Base-by-base conservation (phyloP, 1,140 invertebrate genomes). In the Orius laevigatus region DNA sequence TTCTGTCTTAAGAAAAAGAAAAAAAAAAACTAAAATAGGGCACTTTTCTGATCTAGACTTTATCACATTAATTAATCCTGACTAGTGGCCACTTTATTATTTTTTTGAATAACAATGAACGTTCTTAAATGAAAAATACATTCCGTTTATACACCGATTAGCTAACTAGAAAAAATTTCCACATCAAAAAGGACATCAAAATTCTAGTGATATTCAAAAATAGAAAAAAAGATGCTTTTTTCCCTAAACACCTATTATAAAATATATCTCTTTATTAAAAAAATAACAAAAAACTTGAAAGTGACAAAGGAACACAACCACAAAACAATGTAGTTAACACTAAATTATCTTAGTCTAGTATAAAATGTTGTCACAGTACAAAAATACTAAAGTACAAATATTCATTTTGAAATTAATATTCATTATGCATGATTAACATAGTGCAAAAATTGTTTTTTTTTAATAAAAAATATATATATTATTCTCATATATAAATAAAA, bases 361-460 rank as follows among this genome's bases (percentile, higher is more conserved):
- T 52, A 52, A 50, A 53, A 48, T 43, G 49, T 55, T 51, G 46
- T 53, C 48, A 53, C 55, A 56, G 55, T 56, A 56, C 52, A 56
- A 56, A 56, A 56, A 56, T 56, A 56, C 55, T 54, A 56, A 56
- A 56, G 55, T 56, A 56, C 51, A 56, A 56, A 56, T 49, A 53
- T 55, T 51, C 16, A 40, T 51, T 46, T 50, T 48, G 44, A 55
- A 55, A 55, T 47, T 47, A 55, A 55, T 51, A 48, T 53, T 49
- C 49, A 50, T 53, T 48, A 43, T 55, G 54, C 54, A 55, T 48
- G 38, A 53, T 50, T 52, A 55, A 55, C 54, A 50, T 53, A 53
- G 54, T 55, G 54, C 46, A 51, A 51, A 48, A 53, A 34, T 48
- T 52, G 32, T 46, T 38, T 55, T n/a, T n/a, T n/a, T n/a, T 51